Evolutionary conservation across 2,113 vertebrate genomes (phyloP).

Genomic region (Athene noctua): DNA sequence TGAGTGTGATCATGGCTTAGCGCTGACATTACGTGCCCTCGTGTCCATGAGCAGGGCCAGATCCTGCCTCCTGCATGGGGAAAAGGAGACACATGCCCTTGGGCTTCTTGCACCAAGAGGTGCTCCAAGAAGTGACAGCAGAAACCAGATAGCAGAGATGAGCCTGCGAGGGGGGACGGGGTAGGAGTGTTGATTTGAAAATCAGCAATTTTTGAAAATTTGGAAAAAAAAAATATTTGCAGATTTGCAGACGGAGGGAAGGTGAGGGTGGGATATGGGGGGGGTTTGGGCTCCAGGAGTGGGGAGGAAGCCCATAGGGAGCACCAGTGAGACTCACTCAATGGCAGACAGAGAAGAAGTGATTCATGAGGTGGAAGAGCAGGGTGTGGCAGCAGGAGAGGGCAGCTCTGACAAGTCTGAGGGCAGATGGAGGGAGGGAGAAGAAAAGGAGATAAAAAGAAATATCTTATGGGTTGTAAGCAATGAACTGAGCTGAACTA

Average conservation of each 20-base stretch:
- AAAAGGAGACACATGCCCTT: background rate
- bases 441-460: background rate
- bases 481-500: background rate
- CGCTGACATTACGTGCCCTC: accelerated
- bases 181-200: background rate
- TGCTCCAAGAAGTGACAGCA: background rate
- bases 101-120: background rate
- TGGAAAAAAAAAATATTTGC: background rate
- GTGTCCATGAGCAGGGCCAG: background rate
- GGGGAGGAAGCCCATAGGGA: background rate
- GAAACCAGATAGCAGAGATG: background rate
- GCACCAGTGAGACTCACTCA: background rate
- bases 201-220: background rate
- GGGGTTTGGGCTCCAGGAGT: background rate
- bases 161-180: accelerated
- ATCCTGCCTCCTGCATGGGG: background rate
- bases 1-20: background rate
- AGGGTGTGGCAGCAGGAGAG: background rate
- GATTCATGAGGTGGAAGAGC: background rate
- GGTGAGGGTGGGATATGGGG: background rate
- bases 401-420: background rate
- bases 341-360: background rate
- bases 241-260: background rate
- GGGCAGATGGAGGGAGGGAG: background rate
- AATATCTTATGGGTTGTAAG: background rate